Conservation (phyloP, 1,140 invertebrate genomes). For the Drosophila parvula region DNA sequence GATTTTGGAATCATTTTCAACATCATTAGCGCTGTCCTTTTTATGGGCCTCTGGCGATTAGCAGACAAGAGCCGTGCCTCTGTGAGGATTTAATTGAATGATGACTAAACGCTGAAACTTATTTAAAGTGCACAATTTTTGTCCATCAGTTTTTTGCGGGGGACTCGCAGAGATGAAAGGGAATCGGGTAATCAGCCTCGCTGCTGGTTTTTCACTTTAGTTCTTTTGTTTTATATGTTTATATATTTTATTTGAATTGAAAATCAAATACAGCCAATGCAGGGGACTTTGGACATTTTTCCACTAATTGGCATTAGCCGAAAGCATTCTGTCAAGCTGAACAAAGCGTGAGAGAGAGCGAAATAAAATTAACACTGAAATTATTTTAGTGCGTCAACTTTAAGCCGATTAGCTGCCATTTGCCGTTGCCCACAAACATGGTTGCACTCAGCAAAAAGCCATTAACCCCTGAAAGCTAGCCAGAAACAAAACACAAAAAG, state of each 20-base stretch:
- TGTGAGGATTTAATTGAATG: slow-evolving; percentile 63
- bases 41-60: slow-evolving; percentile 47
- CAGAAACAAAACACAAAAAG: neutral
- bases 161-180: slow-evolving; percentile 32
- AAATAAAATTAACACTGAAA: slow-evolving; percentile 77
- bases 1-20: slow-evolving; percentile 1
- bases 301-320: slow-evolving; percentile 73
- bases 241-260: slow-evolving; percentile 1
- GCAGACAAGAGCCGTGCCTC: slow-evolving; percentile 23
- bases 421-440: slow-evolving; percentile 41
- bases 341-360: neutral
- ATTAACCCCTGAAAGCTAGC: slow-evolving; percentile 22
- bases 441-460: slow-evolving; percentile 43
- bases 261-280: neutral
- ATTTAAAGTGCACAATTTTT: slow-evolving; percentile 68
- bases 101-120: slow-evolving; percentile 56
- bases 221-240: neutral
- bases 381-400: slow-evolving; percentile 71
- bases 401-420: slow-evolving; percentile 70
- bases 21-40: slow-evolving; percentile 6
- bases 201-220: slow-evolving; percentile 18
- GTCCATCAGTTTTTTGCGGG: slow-evolving; percentile 19
- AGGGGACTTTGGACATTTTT: slow-evolving; percentile 15
- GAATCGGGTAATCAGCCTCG: slow-evolving; percentile 69
- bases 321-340: slow-evolving; percentile 38